phyloP scores from a whole-genome alignment of 2,797 vertebrate genomes.

The Trachops cirrhosus region DNA sequence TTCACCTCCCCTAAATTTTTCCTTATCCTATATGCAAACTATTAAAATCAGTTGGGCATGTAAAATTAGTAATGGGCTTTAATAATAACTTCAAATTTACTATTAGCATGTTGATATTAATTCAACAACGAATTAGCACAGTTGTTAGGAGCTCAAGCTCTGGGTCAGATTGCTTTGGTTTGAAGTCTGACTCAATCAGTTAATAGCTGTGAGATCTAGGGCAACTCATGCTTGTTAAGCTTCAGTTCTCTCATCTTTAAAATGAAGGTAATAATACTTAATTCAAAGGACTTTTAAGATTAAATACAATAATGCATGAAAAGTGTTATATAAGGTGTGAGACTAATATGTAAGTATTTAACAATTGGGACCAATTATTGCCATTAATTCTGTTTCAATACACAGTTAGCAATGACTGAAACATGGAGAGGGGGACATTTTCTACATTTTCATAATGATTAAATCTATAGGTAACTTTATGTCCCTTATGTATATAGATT shows the following conservation, averaged over 20 bases:
- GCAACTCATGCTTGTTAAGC: not conserved
- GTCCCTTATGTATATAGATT: not conserved
- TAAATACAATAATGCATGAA: slow-evolving; percentile 26
- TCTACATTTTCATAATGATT: not conserved
- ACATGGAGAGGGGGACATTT: not conserved
- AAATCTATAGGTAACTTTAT: not conserved
- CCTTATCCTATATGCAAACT: not conserved
- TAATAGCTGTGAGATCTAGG: not conserved
- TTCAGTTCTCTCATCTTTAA: slow-evolving; percentile 33
- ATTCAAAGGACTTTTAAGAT: slow-evolving; percentile 21
- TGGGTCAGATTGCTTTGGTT: not conserved
- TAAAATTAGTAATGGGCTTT: not conserved
- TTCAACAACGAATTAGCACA: not conserved
- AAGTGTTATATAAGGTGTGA: not conserved
- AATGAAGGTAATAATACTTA: slow-evolving; percentile 21
- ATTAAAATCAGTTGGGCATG: not conserved
- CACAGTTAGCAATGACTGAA: not conserved
- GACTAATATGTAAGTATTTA: slow-evolving; percentile 19
- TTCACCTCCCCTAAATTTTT: not conserved
- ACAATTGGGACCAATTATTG: not conserved
- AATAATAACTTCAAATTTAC: not conserved
- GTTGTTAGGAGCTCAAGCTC: not conserved
- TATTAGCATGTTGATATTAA: not conserved
- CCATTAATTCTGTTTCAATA: not conserved
- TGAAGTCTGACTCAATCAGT: not conserved